Conservation (phyloP, 2,797 vertebrate genomes). For the Sorex maritimensis region DNA sequence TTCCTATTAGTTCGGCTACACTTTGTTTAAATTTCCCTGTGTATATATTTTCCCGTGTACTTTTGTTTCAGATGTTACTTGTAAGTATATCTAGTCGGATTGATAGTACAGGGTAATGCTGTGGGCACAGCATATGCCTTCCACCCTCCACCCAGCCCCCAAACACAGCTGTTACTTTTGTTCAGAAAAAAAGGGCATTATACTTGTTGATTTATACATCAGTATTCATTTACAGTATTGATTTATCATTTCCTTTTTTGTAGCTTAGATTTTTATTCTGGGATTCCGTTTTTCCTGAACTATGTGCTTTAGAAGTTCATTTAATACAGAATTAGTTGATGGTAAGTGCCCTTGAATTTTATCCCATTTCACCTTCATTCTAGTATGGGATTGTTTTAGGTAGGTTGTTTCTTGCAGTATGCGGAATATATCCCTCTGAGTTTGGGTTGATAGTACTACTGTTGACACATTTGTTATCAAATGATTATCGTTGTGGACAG, state of each 20-base stretch:
- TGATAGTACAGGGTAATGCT: no score
- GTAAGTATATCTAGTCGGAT: no score
- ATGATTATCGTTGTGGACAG: not conserved
- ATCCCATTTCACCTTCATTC: not conserved
- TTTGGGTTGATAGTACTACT: not conserved
- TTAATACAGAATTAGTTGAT: not conserved
- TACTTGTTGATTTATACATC: no score
- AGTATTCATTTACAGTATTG: no score
- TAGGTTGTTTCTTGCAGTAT: not conserved
- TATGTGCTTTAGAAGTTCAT: not conserved
- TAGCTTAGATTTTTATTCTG: not conserved
- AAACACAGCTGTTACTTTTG: no score
- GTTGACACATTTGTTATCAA: not conserved
- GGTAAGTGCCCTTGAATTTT: no score
- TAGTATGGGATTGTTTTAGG: not conserved
- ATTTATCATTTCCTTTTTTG: not conserved
- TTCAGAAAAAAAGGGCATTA: no score
- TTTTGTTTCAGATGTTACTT: not conserved
- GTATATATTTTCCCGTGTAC: not conserved
- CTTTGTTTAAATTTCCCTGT: not conserved
- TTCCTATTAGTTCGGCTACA: not conserved
- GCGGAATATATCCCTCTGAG: not conserved
- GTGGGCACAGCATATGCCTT: no score
- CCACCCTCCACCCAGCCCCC: no score
- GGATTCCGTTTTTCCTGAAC: not conserved